These are phyloP conservation scores for Henicopernis longicauda DNA, from an alignment of 2,113 vertebrate genomes.

Conservation along the genomic window DNA sequence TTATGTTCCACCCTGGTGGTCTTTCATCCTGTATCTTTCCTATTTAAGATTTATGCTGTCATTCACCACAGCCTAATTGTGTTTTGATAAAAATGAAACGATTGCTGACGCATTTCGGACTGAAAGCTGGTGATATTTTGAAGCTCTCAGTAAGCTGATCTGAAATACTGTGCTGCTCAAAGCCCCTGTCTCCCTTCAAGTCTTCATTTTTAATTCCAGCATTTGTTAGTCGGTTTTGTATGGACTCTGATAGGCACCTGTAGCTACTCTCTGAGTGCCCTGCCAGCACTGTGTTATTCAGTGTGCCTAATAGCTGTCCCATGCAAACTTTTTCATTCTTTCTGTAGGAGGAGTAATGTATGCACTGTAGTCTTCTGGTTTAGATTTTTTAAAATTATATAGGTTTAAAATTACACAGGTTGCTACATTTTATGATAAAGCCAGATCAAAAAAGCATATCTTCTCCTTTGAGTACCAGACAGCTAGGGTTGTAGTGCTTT, in stretches of 20 bases:
- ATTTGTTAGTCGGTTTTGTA: background rate
- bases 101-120: conserved; percentile 76
- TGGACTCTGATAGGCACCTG: background rate
- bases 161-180: conserved; percentile 59
- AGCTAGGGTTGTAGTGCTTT: background rate
- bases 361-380: background rate
- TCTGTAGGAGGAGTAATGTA: background rate
- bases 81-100: conserved; percentile 77
- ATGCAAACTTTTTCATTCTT: background rate
- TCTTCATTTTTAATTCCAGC: conserved; percentile 27
- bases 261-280: background rate
- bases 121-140: conserved; percentile 67
- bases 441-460: background rate
- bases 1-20: conserved; percentile 80
- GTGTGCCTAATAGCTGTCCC: background rate
- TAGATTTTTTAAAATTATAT: background rate
- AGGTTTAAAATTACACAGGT: background rate
- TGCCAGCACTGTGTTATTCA: background rate
- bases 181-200: conserved; percentile 6
- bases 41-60: conserved; percentile 81
- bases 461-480: background rate
- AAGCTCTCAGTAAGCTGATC: conserved; percentile 72
- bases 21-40: conserved; percentile 76
- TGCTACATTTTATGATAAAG: background rate
- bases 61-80: conserved; percentile 80